Evolutionary conservation across 2,797 vertebrate genomes (phyloP).

Genomic region (Decapterus maruadsi): DNA sequence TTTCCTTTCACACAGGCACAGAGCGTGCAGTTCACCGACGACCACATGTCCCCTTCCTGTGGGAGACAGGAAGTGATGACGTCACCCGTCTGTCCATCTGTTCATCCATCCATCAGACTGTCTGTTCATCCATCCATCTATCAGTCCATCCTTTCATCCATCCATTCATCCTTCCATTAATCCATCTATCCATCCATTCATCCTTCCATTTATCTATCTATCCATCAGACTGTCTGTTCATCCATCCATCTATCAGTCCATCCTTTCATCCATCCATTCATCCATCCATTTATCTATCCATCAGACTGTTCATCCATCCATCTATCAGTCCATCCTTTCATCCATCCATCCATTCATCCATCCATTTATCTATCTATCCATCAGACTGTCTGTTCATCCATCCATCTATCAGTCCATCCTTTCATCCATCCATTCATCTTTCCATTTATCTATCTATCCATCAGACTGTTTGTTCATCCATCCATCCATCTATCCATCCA

Average conservation of each 20-base stretch:
- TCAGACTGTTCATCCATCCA: background rate
- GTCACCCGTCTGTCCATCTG: too few species aligned
- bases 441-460: background rate
- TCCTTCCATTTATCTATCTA: too few species aligned
- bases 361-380: background rate
- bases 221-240: too few species aligned
- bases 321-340: background rate
- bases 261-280: background rate
- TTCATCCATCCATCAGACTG: too few species aligned
- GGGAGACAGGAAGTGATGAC: background rate
- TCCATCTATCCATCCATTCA: too few species aligned
- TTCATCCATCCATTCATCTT: too few species aligned
- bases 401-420: too few species aligned
- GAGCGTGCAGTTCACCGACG: slow-evolving; percentile 95
- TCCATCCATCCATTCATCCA: background rate
- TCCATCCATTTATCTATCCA: background rate
- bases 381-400: background rate
- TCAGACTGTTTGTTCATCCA: background rate
- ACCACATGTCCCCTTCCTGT: slow-evolving; percentile 98
- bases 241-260: too few species aligned
- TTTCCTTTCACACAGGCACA: slow-evolving; percentile 94
- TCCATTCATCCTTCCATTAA: too few species aligned
- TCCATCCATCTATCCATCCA: too few species aligned
- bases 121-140: too few species aligned
- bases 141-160: too few species aligned